A percentile compares a stretch with the other conserved stretches of the same genome.
Conservation (phyloP, 1,140 invertebrate genomes). For the Diachasmimorpha longicaudata region DNA sequence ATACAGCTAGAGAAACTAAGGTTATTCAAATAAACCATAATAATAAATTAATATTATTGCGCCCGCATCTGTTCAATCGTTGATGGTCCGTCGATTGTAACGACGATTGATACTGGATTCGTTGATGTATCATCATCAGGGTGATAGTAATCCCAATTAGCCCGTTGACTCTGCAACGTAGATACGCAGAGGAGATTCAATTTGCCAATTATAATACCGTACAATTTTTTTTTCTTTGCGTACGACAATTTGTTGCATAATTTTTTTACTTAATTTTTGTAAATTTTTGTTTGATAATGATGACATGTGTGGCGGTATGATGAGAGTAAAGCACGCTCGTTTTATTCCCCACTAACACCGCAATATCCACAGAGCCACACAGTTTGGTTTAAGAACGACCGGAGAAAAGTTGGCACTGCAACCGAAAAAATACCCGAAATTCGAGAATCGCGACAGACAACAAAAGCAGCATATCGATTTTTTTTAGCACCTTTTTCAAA, state of each 20-base stretch:
- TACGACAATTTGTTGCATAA: neutral
- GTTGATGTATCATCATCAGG: slow-evolving; percentile 10
- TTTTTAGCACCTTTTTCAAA: neutral
- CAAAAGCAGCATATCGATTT: neutral
- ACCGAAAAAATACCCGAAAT: slow-evolving; percentile 49
- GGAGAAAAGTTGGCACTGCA: slow-evolving; percentile 79
- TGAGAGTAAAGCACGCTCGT: slow-evolving; percentile 18
- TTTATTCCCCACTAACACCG: slow-evolving; percentile 22
- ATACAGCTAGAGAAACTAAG: neutral
- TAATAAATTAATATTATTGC: slow-evolving; percentile 13
- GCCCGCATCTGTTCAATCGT: slow-evolving; percentile 20
- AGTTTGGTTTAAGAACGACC: slow-evolving; percentile 68
- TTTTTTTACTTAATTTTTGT: neutral
- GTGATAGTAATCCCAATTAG: slow-evolving; percentile 28
- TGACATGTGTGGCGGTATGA: slow-evolving; percentile 26
- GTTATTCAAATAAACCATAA: neutral
- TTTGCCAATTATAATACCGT: neutral
- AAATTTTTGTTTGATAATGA: neutral
- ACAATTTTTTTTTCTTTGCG: neutral
- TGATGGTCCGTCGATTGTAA: slow-evolving; percentile 26
- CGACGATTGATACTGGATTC: slow-evolving; percentile 25
- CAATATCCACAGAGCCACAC: slow-evolving; percentile 33
- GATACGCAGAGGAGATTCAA: slow-evolving; percentile 15
- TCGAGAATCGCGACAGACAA: slow-evolving; percentile 19
- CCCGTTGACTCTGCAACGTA: slow-evolving; percentile 27